Base-by-base conservation (phyloP, 2,888 invertebrate species). In the Scelioninae gen. 1 region DNA sequence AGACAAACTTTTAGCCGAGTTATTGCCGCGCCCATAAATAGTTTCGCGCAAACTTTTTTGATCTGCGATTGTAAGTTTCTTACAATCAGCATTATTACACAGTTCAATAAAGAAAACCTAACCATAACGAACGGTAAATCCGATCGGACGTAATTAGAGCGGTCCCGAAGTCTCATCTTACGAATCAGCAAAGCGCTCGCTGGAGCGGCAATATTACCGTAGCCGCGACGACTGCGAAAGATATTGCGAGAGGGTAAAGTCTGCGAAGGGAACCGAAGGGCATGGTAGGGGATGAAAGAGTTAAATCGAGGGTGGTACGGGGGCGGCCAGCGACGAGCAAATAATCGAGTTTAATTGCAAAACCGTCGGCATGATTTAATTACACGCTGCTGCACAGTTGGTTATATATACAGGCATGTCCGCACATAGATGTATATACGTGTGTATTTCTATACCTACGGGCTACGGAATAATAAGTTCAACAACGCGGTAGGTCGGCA, bases 281-380 rank as follows among this genome's bases (percentile, higher is more conserved):
- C 51, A 72, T 68, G 72, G 83, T 40, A 72, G 85, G 86, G 87
- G 85, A 84, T 84, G 90, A 90, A 91, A 91, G 92, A 92, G 91
- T 91, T 90, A 88, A 90, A 91, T 89, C 88, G 89, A 87, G 88
- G 86, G 86, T 85, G 85, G 86, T 55, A 65, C 74, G 77, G 82
- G 79, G 84, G 84, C 62, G 81, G 83, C 83, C 69, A 88, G 90
- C 90, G 90, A 91, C 91, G 90, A 90, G 91, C 91, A 91, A 92
- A 92, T 92, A 92, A 92, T 92, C 92, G 92, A 92, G 92, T 91
- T 92, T 92, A 92, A 92, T 92, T 91, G 91, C 92, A 91, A 92
- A 92, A 91, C 91, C 91, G 92, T 92, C 90, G 91, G 91, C 90
- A 92, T 92, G 92, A 92, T 92, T 92, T 92, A 92, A 92, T 92